Conservation (phyloP, 30 jellyfish, hydroid and myxozoan species). For the Rhopilema esculentum region DNA sequence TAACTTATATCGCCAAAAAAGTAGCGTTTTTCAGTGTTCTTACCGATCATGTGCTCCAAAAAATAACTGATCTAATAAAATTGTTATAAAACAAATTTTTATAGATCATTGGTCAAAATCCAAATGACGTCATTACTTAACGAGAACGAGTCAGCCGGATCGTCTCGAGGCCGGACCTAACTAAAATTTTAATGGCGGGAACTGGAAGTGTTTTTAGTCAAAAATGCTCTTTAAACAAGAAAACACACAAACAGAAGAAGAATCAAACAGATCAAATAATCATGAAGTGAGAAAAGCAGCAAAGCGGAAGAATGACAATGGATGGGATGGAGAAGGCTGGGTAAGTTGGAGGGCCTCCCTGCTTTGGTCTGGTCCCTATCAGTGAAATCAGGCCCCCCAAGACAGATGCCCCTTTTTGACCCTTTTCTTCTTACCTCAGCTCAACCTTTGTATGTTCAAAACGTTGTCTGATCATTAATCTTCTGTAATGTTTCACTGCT, state of each 20-base stretch:
- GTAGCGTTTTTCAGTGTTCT: too few species aligned
- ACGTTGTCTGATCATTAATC: too few species aligned
- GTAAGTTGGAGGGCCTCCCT: neutral
- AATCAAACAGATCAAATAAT: neutral
- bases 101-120: too few species aligned
- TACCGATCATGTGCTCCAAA: too few species aligned
- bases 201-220: neutral
- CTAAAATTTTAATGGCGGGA: neutral
- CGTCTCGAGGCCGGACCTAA: neutral
- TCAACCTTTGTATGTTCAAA: too few species aligned
- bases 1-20: too few species aligned
- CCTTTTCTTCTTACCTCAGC: too few species aligned
- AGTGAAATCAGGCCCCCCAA: neutral
- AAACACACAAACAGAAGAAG: neutral
- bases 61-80: too few species aligned
- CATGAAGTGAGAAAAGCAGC: neutral
- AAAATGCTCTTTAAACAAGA: neutral
- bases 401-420: too few species aligned
- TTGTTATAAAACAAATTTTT: too few species aligned
- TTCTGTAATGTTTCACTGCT: too few species aligned
- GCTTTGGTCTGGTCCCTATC: neutral
- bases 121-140: too few species aligned
- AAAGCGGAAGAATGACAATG: conserved; percentile 54
- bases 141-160: neutral
- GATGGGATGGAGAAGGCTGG: conserved; percentile 53